Percentiles rank a stretch among this genome's conserved stretches.
Conservation (phyloP, 2,888 invertebrate species). For the Lasioglossum pauxillum region DNA sequence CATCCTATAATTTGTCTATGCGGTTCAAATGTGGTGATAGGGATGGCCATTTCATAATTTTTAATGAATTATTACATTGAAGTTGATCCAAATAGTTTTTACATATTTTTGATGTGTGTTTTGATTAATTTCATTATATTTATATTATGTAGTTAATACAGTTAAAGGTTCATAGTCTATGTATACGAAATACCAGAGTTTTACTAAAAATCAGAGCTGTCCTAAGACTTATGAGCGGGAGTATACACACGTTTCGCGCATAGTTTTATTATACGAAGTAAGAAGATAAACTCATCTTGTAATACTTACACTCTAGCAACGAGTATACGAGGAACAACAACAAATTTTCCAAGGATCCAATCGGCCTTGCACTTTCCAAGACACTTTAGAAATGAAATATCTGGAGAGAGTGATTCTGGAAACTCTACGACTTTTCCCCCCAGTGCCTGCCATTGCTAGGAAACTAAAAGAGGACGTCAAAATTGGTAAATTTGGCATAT, state of each 20-base stretch:
- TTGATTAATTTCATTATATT: too few relatives aligned
- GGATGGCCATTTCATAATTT: too few relatives aligned
- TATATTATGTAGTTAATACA: too few relatives aligned
- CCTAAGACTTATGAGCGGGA: too few relatives aligned
- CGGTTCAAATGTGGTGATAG: too few relatives aligned
- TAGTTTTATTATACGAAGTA: neutral
- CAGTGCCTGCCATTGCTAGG: slow-evolving; percentile 92
- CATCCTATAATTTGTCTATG: too few relatives aligned
- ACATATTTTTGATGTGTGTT: too few relatives aligned
- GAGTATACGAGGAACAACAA: slow-evolving; percentile 90
- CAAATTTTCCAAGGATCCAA: slow-evolving; percentile 91
- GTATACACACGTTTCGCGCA: neutral
- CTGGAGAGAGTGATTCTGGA: slow-evolving; percentile 93
- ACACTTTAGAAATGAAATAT: slow-evolving; percentile 94
- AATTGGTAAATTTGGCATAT: slow-evolving; percentile 86
- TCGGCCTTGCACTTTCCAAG: slow-evolving; percentile 91
- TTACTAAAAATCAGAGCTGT: too few relatives aligned
- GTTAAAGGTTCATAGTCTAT: too few relatives aligned
- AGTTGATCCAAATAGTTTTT: too few relatives aligned
- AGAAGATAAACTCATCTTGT: neutral
- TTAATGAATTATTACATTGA: too few relatives aligned
- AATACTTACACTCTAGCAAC: slow-evolving; percentile 84
- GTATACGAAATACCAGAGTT: too few relatives aligned
- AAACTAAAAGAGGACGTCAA: slow-evolving; percentile 90
- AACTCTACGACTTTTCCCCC: slow-evolving; percentile 91